phyloP scores from a whole-genome alignment of 2,113 vertebrate species.

The Ardeotis arabs region DNA sequence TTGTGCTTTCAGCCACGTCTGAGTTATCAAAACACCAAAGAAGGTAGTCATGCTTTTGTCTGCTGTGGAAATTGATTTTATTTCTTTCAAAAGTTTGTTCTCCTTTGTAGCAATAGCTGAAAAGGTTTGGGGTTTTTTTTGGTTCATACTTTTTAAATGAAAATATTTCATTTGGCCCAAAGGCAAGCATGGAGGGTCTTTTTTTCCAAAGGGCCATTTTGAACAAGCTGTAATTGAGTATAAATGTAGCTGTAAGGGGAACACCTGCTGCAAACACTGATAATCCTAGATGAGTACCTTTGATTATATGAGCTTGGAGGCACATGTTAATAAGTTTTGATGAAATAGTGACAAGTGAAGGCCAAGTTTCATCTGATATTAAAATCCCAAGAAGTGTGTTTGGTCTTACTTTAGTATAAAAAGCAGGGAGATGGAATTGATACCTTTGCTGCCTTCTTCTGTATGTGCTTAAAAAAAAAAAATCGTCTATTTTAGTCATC shows the following conservation, averaged over 20 bases:
- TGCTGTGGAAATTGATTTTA: neutral
- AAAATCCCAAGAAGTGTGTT: neutral
- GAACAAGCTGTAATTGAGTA: neutral
- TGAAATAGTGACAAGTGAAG: neutral
- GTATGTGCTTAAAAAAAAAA: neutral
- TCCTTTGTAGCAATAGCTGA: neutral
- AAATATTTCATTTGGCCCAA: neutral
- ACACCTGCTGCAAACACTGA: neutral
- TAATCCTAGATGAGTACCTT: neutral
- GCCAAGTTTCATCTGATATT: neutral
- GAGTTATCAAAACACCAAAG: neutral
- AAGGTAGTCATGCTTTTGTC: neutral
- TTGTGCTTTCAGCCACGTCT: neutral
- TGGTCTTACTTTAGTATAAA: neutral
- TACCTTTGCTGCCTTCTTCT: neutral
- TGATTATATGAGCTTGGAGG: conserved; percentile 5
- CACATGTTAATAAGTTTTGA: neutral
- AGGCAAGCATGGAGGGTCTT: neutral
- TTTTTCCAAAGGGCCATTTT: neutral
- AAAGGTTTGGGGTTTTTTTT: neutral
- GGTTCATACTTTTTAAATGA: neutral
- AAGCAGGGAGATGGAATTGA: neutral
- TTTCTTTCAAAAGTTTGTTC: neutral
- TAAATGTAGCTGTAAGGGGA: neutral
- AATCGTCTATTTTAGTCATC: conserved; percentile 33